Evolutionary conservation across 1,140 invertebrate genomes (phyloP).

Genomic region (Drosophila kurseongensis): DNA sequence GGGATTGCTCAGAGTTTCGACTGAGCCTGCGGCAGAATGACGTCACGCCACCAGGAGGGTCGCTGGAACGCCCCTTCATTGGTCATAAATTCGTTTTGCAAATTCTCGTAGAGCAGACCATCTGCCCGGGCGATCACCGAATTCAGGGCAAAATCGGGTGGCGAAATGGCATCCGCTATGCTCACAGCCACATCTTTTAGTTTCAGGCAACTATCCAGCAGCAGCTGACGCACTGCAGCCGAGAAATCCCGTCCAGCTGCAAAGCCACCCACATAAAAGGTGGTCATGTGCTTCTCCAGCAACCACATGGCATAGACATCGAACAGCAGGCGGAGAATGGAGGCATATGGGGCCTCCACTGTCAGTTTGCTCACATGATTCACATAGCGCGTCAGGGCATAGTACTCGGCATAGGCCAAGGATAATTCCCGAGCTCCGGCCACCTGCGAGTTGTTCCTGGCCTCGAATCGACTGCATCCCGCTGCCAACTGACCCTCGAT

Average conservation of each 20-base stretch:
- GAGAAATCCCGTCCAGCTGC: slow-evolving; percentile 86
- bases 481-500: slow-evolving; percentile 86
- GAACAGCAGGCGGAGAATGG: slow-evolving; percentile 88
- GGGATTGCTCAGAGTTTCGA: slow-evolving; percentile 67
- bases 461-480: slow-evolving; percentile 89
- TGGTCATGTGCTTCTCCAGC: slow-evolving; percentile 90
- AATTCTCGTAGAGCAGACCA: slow-evolving; percentile 94
- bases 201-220: slow-evolving; percentile 89
- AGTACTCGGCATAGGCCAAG: slow-evolving; percentile 90
- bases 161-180: slow-evolving; percentile 93
- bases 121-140: slow-evolving; percentile 94
- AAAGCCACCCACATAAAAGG: slow-evolving; percentile 91
- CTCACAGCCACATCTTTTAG: slow-evolving; percentile 91
- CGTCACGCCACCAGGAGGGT: slow-evolving; percentile 92
- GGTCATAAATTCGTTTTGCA: slow-evolving; percentile 90
- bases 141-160: slow-evolving; percentile 94
- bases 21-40: slow-evolving; percentile 85
- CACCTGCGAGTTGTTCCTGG: slow-evolving; percentile 93
- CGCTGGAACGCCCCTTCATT: slow-evolving; percentile 90
- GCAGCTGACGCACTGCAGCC: slow-evolving; percentile 86
- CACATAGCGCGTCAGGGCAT: slow-evolving; percentile 87
- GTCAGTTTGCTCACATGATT: slow-evolving; percentile 85
- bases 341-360: slow-evolving; percentile 85
- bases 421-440: slow-evolving; percentile 91
- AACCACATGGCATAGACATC: slow-evolving; percentile 90